phyloP scores from a whole-genome alignment of 1,140 invertebrate species.

The Drosophila bocqueti region DNA sequence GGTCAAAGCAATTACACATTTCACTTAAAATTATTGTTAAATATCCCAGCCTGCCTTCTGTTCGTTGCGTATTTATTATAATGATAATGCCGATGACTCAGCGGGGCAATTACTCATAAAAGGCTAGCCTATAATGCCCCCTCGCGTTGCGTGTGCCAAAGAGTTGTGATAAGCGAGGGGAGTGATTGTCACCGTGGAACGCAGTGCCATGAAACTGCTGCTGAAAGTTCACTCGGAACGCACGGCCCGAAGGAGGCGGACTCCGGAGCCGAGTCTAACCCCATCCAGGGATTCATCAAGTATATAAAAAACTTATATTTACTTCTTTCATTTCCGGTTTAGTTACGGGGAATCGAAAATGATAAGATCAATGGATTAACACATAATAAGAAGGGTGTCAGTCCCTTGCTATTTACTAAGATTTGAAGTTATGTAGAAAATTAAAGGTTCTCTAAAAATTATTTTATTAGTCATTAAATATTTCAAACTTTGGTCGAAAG shows the following conservation, averaged over 20 bases:
- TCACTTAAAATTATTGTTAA: not conserved
- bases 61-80: not conserved
- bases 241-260: conserved; percentile 72
- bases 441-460: not conserved
- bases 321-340: not conserved
- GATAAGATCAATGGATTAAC: not conserved
- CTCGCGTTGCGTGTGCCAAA: conserved; percentile 3
- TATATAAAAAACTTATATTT: conserved; percentile 6
- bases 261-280: conserved; percentile 49
- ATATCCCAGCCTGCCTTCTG: conserved; percentile 6
- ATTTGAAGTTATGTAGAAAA: not conserved
- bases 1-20: conserved; percentile 42
- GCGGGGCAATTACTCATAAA: conserved; percentile 29
- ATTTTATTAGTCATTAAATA: not conserved
- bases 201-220: conserved; percentile 71
- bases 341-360: not conserved
- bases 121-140: conserved; percentile 26
- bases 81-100: conserved; percentile 40
- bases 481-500: not conserved
- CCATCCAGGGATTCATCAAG: conserved; percentile 49
- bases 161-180: conserved; percentile 48
- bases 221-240: conserved; percentile 80
- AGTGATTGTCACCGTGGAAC: conserved; percentile 17
- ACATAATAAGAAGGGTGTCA: not conserved
- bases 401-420: not conserved